Conservation (phyloP, 1,140 invertebrate genomes). For the Ips nitidus region DNA sequence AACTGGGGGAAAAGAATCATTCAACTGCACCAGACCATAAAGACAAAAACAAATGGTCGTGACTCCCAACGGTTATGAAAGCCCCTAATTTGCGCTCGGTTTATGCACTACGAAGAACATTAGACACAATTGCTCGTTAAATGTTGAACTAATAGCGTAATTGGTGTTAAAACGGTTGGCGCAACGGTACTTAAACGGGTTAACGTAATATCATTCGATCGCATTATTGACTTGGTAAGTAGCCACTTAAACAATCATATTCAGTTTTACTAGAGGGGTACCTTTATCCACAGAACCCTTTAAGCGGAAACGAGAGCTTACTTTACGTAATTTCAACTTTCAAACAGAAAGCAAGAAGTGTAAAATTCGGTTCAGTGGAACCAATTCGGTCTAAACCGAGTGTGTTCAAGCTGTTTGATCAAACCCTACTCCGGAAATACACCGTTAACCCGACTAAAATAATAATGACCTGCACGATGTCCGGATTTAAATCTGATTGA, state of each 20-base stretch:
- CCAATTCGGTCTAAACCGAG: too few relatives aligned
- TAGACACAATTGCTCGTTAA: slow-evolving; percentile 3
- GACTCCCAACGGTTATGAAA: neutral
- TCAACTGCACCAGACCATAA: neutral
- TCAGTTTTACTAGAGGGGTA: neutral
- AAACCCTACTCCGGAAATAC: too few relatives aligned
- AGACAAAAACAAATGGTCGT: slow-evolving; percentile 2
- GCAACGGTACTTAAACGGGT: neutral
- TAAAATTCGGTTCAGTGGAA: too few relatives aligned
- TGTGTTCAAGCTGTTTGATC: too few relatives aligned
- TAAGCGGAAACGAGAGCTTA: too few relatives aligned
- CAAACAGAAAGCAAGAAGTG: too few relatives aligned
- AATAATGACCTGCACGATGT: too few relatives aligned
- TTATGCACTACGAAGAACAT: neutral
- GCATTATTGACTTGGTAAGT: neutral
- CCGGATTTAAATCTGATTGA: too few relatives aligned
- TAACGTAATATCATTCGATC: neutral
- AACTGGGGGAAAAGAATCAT: too few relatives aligned
- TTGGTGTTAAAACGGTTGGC: slow-evolving; percentile 5
- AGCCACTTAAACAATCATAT: slow-evolving; percentile 1
- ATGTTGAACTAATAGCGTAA: slow-evolving; percentile 2
- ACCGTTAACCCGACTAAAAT: too few relatives aligned
- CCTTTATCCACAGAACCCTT: too few relatives aligned
- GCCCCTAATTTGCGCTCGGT: slow-evolving; percentile 2
- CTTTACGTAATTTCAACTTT: too few relatives aligned